These are phyloP conservation scores for Melanostoma scalare DNA, from an alignment of 2,888 invertebrate species.

Conservation along the genomic window DNA sequence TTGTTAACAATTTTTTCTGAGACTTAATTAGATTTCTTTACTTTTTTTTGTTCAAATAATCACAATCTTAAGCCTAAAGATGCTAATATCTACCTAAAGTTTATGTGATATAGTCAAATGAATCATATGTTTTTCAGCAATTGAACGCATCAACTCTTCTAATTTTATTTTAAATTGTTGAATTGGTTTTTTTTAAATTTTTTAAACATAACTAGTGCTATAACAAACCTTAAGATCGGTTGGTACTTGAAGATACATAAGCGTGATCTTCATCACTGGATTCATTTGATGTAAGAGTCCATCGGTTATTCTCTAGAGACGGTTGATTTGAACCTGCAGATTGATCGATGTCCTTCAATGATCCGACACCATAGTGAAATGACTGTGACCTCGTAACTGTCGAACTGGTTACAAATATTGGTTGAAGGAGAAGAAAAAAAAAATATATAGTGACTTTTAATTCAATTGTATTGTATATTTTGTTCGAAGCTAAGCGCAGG, in stretches of 20 bases:
- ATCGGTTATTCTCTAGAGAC: constrained; percentile 73
- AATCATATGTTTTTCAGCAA: constrained; percentile 40
- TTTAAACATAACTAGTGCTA: constrained; percentile 6
- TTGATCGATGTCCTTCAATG: constrained; percentile 56
- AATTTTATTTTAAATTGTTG: constrained; percentile 6
- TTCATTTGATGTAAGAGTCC: constrained; percentile 75
- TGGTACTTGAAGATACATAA: constrained; percentile 68
- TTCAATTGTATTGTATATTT: constrained; percentile 10
- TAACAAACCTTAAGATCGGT: constrained; percentile 62
- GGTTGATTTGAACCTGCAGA: constrained; percentile 60
- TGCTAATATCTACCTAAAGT: constrained; percentile 63
- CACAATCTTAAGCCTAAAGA: constrained; percentile 54
- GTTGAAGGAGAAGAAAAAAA: constrained; percentile 12
- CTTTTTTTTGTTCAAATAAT: constrained; percentile 21
- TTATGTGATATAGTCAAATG: constrained; percentile 54
- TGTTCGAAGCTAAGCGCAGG: constrained; percentile 59
- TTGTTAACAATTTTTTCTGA: constrained; percentile 3
- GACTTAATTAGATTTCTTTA: background rate
- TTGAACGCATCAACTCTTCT: constrained; percentile 38
- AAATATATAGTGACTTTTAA: constrained; percentile 18
- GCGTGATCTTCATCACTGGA: constrained; percentile 75
- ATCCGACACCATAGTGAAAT: constrained; percentile 83
- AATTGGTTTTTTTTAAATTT: constrained; percentile 8
- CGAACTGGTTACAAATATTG: constrained; percentile 78
- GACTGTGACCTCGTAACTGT: constrained; percentile 85